Percentiles rank a stretch among this genome's conserved stretches.
phyloP scores from a whole-genome alignment of 2,888 invertebrate species.

The Heliconius charithonia region DNA sequence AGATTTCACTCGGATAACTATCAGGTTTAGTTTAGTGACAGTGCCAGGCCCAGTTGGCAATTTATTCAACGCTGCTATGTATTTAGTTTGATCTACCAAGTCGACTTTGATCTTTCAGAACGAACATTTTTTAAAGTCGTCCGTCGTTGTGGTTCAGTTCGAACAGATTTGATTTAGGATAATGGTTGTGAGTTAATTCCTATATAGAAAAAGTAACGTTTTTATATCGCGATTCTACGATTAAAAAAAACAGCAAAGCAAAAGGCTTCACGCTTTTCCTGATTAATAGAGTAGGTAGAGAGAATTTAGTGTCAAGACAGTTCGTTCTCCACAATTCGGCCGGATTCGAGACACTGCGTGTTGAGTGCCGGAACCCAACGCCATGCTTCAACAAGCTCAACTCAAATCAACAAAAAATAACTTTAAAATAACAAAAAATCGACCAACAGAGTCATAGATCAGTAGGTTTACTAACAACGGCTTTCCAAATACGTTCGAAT shows the following conservation, averaged over 20 bases:
- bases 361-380: neutral
- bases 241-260: too few relatives aligned
- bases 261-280: neutral
- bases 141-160: neutral
- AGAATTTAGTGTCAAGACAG: neutral
- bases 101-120: slow-evolving; percentile 64
- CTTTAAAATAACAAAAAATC: neutral
- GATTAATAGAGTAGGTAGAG: neutral
- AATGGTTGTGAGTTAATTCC: too few relatives aligned
- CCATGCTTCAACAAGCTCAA: neutral
- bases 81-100: slow-evolving; percentile 31
- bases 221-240: neutral
- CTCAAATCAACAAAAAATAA: neutral
- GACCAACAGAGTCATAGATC: neutral
- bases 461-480: neutral
- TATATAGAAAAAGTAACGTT: neutral
- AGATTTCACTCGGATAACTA: slow-evolving; percentile 71
- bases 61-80: slow-evolving; percentile 54
- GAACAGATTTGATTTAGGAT: too few relatives aligned
- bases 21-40: slow-evolving; percentile 61
- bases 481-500: neutral
- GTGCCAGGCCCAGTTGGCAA: slow-evolving; percentile 69
- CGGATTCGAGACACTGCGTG: neutral
- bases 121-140: slow-evolving; percentile 52
- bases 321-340: neutral